These are phyloP conservation scores for Hesperophylax magnus DNA, from an alignment of 1,140 invertebrate genomes.

Conservation along the genomic window DNA sequence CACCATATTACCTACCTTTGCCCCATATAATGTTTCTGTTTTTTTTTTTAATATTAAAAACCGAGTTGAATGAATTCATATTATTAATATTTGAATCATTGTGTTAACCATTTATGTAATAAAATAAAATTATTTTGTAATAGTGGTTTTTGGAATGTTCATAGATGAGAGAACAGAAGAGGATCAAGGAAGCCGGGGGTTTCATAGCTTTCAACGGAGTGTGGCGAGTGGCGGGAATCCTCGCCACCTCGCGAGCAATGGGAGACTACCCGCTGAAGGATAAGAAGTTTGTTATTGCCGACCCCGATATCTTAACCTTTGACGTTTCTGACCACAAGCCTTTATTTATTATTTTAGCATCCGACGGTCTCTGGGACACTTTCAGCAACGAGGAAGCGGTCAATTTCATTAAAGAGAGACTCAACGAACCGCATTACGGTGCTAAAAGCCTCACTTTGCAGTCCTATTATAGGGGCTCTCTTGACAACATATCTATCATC, in stretches of 20 bases:
- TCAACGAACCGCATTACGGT: constrained; percentile 88
- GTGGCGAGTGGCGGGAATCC: constrained; percentile 95
- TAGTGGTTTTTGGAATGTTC: constrained; percentile 55
- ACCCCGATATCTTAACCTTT: constrained; percentile 96
- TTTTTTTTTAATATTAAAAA: too few species aligned
- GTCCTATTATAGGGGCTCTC: constrained; percentile 92
- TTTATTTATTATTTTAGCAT: constrained; percentile 91
- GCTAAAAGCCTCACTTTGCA: constrained; percentile 91
- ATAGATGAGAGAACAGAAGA: constrained; percentile 85
- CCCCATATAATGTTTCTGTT: too few species aligned
- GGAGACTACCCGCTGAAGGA: constrained; percentile 97
- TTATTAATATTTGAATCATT: too few species aligned
- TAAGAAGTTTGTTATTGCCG: constrained; percentile 92
- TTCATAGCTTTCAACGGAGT: constrained; percentile 96
- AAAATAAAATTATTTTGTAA: too few species aligned
- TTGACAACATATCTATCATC: constrained; percentile 96
- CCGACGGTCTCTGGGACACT: constrained; percentile 97
- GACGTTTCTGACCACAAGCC: constrained; percentile 88
- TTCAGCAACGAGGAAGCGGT: constrained; percentile 96
- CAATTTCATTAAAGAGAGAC: constrained; percentile 84
- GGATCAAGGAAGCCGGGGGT: constrained; percentile 93
- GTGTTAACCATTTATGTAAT: too few species aligned
- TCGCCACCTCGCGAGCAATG: constrained; percentile 94
- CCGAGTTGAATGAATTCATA: too few species aligned
- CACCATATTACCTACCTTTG: too few species aligned